A percentile compares a stretch with the other conserved stretches of the same genome.
phyloP scores from a whole-genome alignment of 2,113 vertebrate species.

The Xerus inauris region DNA sequence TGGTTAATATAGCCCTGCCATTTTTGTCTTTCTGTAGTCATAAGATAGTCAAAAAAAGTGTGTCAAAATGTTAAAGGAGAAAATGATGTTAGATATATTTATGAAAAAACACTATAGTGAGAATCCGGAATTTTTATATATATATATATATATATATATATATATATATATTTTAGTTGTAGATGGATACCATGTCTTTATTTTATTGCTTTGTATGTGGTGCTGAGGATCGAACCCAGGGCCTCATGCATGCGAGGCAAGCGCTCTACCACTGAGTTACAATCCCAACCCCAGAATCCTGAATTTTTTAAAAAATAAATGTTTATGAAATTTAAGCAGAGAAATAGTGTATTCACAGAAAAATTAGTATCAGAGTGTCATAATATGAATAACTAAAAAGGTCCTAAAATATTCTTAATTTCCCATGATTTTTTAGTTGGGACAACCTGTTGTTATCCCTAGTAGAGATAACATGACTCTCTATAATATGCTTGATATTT shows the following conservation, averaged over 20 bases:
- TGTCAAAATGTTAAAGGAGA: not conserved
- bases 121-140: too few species aligned
- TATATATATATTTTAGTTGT: too few species aligned
- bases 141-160: too few species aligned
- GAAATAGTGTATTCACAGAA: not conserved
- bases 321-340: not conserved
- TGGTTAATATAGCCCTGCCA: not conserved
- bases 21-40: not conserved
- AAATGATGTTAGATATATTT: not conserved
- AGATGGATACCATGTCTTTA: too few species aligned
- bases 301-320: not conserved
- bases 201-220: too few species aligned
- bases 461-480: not conserved
- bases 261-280: too few species aligned
- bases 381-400: not conserved
- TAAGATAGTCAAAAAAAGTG: not conserved
- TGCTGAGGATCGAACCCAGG: too few species aligned
- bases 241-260: too few species aligned
- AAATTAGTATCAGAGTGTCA: not conserved
- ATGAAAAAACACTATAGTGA: too few species aligned
- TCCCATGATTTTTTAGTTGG: conserved; percentile 40
- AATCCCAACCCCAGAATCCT: too few species aligned
- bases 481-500: not conserved
- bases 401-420: not conserved
- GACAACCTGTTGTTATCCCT: not conserved